Evolutionary conservation across 2,888 invertebrate genomes (phyloP), one percentile per base, ranked within the genome.

Genomic region (Ryuthela nishihirai): DNA sequence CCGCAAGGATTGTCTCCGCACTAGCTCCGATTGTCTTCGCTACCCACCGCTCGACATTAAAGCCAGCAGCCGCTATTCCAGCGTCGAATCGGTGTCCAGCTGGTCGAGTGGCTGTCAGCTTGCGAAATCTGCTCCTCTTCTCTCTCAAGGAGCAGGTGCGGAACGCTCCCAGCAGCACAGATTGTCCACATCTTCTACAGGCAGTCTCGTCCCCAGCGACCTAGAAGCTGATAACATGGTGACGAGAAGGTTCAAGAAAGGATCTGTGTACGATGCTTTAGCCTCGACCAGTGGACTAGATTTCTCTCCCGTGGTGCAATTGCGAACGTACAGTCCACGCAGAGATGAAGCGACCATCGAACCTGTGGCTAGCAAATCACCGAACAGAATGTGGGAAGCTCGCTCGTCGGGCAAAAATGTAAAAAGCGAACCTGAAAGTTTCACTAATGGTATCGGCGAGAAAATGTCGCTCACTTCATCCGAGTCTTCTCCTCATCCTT

Each of bases 191-290:
- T 52, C 58, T 32, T 53, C 58, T 1, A 35, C 23, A 34, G 42
- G 50, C 17, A 45, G 43, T 43, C 39, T 53, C n/a, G 20, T 38
- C 25, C 47, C 40, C 24, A 34, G 42, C 9, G 52, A 52, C 18
- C 17, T 35, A 2, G 52, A 59, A 23, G 23, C 18, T 12, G 50
- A 44, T 24, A 64, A 50, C 35, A 65, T 66, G 65, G 65, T 67
- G 42, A 65, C 63, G 4, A 49, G 65, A 17, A 48, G 62, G 20
- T 61, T 62, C 23, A 66, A 65, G 49, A 65, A 63, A 47, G 54
- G 64, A n/a, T 65, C 65, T 1, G 64, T 67, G 9, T 67, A 67
- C 29, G 65, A 66, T 24, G 48, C 64, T 12, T 45, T 67, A n/a
- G 64, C 65, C 4, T 56, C 58, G 12, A 65, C 65, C 26, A 63